A percentile compares a stretch with the other conserved stretches of the same genome.
phyloP scores from a whole-genome alignment of 2,797 vertebrate species.

The Apodemus agrarius region DNA sequence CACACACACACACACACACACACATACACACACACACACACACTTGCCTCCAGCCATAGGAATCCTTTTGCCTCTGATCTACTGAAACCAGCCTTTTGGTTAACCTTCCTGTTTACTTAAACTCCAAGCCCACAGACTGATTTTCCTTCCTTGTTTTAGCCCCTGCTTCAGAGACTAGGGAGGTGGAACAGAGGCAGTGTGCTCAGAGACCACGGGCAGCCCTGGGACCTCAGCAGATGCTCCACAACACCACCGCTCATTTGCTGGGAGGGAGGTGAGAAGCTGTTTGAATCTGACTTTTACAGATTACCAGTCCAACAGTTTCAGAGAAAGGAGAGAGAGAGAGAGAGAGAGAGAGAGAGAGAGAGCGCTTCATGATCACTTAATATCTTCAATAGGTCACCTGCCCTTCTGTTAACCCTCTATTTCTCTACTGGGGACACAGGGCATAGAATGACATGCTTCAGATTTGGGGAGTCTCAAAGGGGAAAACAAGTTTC shows the following conservation, averaged over 20 bases:
- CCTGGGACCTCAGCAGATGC: neutral
- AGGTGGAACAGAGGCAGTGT: neutral
- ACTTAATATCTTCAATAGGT: neutral
- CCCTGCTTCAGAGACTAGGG: constrained; percentile 15
- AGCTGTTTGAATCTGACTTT: neutral
- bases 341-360: neutral
- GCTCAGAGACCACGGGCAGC: neutral
- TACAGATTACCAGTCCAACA: neutral
- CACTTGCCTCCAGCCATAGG: constrained; percentile 62
- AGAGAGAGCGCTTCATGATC: neutral
- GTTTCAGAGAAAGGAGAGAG: neutral
- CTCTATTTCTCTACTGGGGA: neutral
- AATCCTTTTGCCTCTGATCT: constrained; percentile 60
- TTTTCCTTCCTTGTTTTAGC: constrained; percentile 65
- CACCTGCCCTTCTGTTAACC: neutral
- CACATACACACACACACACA: too few relatives aligned
- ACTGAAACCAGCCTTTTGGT: constrained; percentile 67
- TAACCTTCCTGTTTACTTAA: constrained; percentile 63
- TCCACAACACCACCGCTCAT: neutral
- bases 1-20: neutral
- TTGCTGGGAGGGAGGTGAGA: neutral
- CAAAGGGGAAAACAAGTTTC: neutral
- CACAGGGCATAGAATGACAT: neutral
- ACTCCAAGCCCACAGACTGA: constrained; percentile 33
- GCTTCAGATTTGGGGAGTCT: neutral